phyloP scores from a whole-genome alignment of 2,797 vertebrate species.

The Rallus crepitans region DNA sequence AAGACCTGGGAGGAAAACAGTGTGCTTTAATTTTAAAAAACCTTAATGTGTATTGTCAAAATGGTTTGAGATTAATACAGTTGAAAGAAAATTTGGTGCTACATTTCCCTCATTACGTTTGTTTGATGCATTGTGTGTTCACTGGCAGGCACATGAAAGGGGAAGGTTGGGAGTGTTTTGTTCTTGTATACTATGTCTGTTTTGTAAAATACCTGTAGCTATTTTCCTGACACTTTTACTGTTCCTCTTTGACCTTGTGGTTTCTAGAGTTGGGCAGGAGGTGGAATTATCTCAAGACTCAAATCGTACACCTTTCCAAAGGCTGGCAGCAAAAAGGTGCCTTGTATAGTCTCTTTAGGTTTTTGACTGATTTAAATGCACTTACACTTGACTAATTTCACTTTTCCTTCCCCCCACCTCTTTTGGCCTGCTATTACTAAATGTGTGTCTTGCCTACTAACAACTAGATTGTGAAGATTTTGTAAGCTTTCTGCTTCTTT shows the following conservation, averaged over 20 bases:
- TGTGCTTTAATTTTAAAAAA: neutral
- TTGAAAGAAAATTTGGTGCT: neutral
- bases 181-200: neutral
- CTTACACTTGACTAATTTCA: conserved; percentile 15
- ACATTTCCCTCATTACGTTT: neutral
- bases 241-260: conserved; percentile 85
- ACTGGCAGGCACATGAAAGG: neutral
- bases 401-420: neutral
- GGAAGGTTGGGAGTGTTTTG: neutral
- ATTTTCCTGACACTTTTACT: conserved; percentile 67
- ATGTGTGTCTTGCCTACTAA: conserved; percentile 69
- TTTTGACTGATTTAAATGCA: conserved; percentile 64
- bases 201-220: neutral
- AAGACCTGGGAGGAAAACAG: neutral
- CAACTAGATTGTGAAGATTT: neutral
- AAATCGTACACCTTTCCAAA: conserved; percentile 88
- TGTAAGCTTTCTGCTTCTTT: neutral
- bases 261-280: conserved; percentile 88
- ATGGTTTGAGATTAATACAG: neutral
- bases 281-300: conserved; percentile 88
- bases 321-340: conserved; percentile 90
- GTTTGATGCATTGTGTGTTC: neutral
- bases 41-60: neutral
- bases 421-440: conserved; percentile 39
- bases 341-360: conserved; percentile 63